These are phyloP conservation scores for Bolinopsis microptera DNA, from an alignment of 37 sponge, comb jelly and placozoan genomes.

Conservation along the genomic window DNA sequence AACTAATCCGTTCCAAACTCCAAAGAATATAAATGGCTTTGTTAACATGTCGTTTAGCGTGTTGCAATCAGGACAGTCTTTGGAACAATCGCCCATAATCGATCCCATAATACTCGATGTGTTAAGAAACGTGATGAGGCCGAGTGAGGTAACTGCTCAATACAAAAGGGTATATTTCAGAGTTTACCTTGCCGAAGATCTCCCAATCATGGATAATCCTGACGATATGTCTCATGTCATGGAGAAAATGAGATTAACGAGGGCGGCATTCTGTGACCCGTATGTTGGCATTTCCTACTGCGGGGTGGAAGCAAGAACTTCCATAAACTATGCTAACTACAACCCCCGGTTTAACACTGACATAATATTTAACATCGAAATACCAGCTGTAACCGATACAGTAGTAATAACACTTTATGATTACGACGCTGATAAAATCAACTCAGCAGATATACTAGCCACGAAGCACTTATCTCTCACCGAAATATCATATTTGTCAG, in stretches of 20 bases:
- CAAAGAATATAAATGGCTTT: background rate
- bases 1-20: background rate
- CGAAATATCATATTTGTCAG: background rate
- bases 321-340: constrained; percentile 17
- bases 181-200: background rate
- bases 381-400: background rate
- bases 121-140: background rate
- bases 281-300: background rate
- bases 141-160: constrained; percentile 18
- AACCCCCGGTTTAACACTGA: background rate
- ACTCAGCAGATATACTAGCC: background rate
- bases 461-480: background rate
- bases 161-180: background rate
- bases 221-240: background rate
- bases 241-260: background rate
- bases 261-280: background rate
- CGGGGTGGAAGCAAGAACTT: background rate
- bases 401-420: background rate
- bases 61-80: background rate
- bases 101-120: background rate
- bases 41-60: background rate
- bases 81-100: background rate
- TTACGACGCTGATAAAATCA: background rate
- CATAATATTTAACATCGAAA: background rate
- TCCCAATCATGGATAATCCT: background rate